These are phyloP conservation scores for Scylla paramamosain DNA, from an alignment of 1,140 invertebrate species.

Conservation along the genomic window DNA sequence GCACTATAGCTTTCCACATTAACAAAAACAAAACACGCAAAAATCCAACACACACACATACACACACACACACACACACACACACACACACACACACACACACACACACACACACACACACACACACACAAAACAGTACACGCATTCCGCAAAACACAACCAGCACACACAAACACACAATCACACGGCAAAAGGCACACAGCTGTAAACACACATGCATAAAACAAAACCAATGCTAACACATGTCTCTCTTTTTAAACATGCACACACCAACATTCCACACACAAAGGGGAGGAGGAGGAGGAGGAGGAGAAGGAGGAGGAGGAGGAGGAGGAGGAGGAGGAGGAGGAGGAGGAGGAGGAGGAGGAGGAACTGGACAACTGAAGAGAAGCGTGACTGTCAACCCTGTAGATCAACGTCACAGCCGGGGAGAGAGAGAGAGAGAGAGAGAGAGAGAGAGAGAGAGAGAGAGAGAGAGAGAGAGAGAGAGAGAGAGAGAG, in stretches of 20 bases:
- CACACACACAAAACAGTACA: background rate
- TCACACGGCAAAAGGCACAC: background rate
- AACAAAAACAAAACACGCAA: too few species aligned
- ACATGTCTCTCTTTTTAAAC: constrained; percentile 3
- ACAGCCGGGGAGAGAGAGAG: background rate
- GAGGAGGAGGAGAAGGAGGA: constrained; percentile 7
- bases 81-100: too few species aligned
- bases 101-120: background rate
- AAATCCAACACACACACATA: too few species aligned
- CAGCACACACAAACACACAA: background rate
- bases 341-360: constrained; percentile 25
- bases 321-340: constrained; percentile 41
- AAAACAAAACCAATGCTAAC: constrained; percentile 1
- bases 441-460: constrained; percentile 50
- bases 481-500: constrained; percentile 46
- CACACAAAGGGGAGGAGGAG: background rate
- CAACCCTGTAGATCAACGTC: background rate
- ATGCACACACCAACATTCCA: constrained; percentile 11
- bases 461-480: constrained; percentile 44
- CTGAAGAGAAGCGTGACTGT: background rate
- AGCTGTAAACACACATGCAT: background rate
- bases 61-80: too few species aligned
- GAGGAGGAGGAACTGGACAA: background rate
- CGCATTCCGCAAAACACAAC: background rate
- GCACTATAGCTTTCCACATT: too few species aligned